These are phyloP conservation scores for Anagyrus pseudococci DNA, from an alignment of 2,888 invertebrate species.

Conservation along the genomic window DNA sequence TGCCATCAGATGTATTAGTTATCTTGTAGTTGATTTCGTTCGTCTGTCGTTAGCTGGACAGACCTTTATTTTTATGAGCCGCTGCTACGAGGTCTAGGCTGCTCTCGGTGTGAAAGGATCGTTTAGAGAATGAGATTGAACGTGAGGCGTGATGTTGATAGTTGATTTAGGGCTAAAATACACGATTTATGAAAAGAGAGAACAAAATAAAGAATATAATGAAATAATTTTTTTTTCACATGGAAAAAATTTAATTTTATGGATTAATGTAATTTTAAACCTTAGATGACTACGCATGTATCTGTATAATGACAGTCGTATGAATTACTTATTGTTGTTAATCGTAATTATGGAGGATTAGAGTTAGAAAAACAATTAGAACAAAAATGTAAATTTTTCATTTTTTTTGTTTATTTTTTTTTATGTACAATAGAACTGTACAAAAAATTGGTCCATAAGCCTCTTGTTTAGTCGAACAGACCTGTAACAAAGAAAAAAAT, in stretches of 20 bases:
- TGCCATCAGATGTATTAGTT: no score
- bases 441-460: conserved; percentile 46
- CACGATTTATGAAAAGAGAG: conserved; percentile 14
- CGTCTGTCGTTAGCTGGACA: no score
- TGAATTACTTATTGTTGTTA: conserved; percentile 19
- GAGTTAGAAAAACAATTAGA: conserved; percentile 11
- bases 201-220: conserved; percentile 9
- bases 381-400: conserved; percentile 19
- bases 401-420: conserved; percentile 46
- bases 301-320: conserved; percentile 8
- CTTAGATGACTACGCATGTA: conserved; percentile 21
- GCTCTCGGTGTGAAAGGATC: not conserved
- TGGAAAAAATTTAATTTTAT: conserved; percentile 26
- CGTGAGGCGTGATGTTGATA: not conserved
- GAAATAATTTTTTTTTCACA: conserved; percentile 33
- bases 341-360: conserved; percentile 12
- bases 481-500: conserved; percentile 67
- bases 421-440: conserved; percentile 58
- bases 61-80: no score
- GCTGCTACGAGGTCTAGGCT: not conserved
- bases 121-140: not conserved
- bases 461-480: conserved; percentile 73
- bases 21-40: no score
- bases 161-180: no score
- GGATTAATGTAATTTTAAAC: conserved; percentile 31